Evolutionary conservation across 2,113 vertebrate species (phyloP).

Genomic region (Nanorana parkeri): DNA sequence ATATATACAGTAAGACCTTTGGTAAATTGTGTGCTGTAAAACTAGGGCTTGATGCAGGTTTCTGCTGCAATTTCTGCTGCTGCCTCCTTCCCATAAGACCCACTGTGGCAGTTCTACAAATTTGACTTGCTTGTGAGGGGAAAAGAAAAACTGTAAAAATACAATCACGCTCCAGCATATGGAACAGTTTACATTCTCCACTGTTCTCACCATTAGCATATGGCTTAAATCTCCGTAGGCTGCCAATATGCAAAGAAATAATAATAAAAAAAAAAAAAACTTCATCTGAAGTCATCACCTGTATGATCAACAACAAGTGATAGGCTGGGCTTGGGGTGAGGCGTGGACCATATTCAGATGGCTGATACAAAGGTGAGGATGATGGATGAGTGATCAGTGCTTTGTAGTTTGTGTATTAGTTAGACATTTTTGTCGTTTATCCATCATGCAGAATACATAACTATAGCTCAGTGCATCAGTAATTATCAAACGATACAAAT

Average conservation of each 20-base stretch:
- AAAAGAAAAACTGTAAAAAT: not conserved
- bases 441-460: not conserved
- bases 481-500: not conserved
- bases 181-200: constrained; percentile 20
- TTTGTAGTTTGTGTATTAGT: not conserved
- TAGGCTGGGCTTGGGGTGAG: too few relatives aligned
- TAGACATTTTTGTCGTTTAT: not conserved
- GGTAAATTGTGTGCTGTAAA: constrained; percentile 64
- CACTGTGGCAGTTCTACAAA: constrained; percentile 36
- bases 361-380: constrained; percentile 12
- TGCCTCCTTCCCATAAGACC: constrained; percentile 18
- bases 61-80: constrained; percentile 44
- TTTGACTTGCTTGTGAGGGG: not conserved
- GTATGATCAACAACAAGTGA: not conserved
- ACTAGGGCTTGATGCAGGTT: constrained; percentile 18
- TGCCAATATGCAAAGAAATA: constrained; percentile 3
- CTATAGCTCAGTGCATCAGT: not conserved
- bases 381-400: constrained; percentile 13
- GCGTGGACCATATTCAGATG: not conserved
- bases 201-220: constrained; percentile 39
- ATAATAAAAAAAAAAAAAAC: not conserved
- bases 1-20: constrained; percentile 77
- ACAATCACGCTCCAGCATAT: constrained; percentile 32
- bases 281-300: not conserved
- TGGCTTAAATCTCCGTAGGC: constrained; percentile 46